These are phyloP conservation scores for Syngnathoides biaculeatus DNA, from an alignment of 2,113 vertebrate genomes.

Conservation along the genomic window DNA sequence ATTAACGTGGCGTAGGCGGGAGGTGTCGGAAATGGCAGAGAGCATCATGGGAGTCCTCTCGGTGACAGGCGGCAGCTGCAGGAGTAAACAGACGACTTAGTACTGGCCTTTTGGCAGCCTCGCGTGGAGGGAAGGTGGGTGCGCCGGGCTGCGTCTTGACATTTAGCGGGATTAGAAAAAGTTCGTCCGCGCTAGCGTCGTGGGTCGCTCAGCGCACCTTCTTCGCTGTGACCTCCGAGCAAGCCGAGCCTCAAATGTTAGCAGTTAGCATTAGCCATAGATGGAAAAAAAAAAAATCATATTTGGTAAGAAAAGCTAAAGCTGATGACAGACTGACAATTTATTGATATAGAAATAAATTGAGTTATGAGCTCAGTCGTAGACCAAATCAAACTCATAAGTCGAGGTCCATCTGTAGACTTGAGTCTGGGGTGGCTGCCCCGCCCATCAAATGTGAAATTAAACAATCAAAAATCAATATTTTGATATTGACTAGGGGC, in stretches of 20 bases:
- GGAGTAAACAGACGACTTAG: slow-evolving; percentile 74
- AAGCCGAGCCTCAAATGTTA: not conserved
- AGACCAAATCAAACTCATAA: too few relatives aligned
- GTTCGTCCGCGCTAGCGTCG: slow-evolving; percentile 63
- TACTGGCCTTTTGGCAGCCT: slow-evolving; percentile 70
- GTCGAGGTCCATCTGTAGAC: too few relatives aligned
- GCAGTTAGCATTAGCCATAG: not conserved
- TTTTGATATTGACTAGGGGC: too few relatives aligned
- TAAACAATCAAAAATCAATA: too few relatives aligned
- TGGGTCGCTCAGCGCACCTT: slow-evolving; percentile 54
- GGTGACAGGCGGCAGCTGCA: slow-evolving; percentile 70
- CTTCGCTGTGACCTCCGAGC: slow-evolving; percentile 28
- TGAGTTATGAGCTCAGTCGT: too few relatives aligned
- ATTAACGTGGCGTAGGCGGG: slow-evolving; percentile 67
- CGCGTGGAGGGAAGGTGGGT: slow-evolving; percentile 44
- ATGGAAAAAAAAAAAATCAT: not conserved
- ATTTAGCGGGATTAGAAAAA: slow-evolving; percentile 72
- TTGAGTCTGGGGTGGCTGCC: too few relatives aligned
- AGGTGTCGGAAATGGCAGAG: slow-evolving; percentile 70
- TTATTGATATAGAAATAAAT: too few relatives aligned
- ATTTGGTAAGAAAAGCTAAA: not conserved
- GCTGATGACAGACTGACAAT: too few relatives aligned
- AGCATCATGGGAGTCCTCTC: slow-evolving; percentile 71
- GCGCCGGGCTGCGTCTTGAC: slow-evolving; percentile 57
- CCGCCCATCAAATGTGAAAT: too few relatives aligned